A percentile compares a stretch with the other conserved stretches of the same genome.
These are phyloP conservation scores for Smutsia temminckii DNA, from an alignment of 2,797 vertebrate genomes.

Conservation along the genomic window DNA sequence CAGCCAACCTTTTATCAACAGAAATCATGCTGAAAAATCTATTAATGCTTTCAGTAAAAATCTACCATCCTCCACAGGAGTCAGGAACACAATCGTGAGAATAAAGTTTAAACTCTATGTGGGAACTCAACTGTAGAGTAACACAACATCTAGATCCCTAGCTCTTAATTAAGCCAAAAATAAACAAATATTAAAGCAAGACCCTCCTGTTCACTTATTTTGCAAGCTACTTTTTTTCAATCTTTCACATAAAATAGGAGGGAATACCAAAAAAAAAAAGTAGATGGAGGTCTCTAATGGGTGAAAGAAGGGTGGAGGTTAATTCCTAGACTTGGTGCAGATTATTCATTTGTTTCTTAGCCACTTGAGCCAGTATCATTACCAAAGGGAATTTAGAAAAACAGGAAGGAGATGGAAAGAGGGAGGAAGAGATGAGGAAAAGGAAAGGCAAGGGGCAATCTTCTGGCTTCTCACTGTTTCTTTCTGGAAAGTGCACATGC, in stretches of 20 bases:
- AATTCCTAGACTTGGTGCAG: not conserved
- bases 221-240: not conserved
- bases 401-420: not conserved
- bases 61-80: not conserved
- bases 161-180: not conserved
- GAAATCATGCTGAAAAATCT: constrained; percentile 6
- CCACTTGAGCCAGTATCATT: not conserved
- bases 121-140: not conserved
- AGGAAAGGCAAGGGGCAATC: not conserved
- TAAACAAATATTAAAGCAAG: constrained; percentile 25
- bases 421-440: not conserved
- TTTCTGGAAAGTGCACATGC: not conserved
- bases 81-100: not conserved
- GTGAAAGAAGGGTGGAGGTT: not conserved
- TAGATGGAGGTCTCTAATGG: not conserved
- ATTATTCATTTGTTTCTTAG: not conserved
- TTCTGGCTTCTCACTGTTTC: not conserved
- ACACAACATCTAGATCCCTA: not conserved
- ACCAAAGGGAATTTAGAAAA: not conserved
- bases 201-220: not conserved
- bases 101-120: not conserved
- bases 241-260: constrained; percentile 1
- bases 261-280: not conserved
- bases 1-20: not conserved
- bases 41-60: not conserved